Evolutionary conservation across 2,888 invertebrate genomes (phyloP), one percentile per base, ranked within the genome.

Genomic region (Sturmia bella): DNA sequence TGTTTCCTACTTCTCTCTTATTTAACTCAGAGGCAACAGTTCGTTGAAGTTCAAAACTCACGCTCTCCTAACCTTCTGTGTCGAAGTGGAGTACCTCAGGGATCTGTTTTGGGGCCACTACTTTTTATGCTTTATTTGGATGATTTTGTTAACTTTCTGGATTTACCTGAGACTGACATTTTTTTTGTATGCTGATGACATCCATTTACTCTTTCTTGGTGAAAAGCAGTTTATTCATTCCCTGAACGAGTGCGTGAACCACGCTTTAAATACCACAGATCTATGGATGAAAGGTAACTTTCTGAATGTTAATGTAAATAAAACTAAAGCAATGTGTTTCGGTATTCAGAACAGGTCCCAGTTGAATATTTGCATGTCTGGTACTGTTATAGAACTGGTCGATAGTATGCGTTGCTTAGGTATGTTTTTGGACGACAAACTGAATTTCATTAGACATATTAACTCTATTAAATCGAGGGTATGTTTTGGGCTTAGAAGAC

Each of bases 261-360:
- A 15, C 9, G 15, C 54, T 1, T 17, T 54, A 15, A 2, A 7
- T 11, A 43, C 3, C n/a, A 43, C 45, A 12, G 15, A 45, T 12
- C 1, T 17, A 13, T 59, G 59, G 41, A 41, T 59, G 41, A 21
- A n/a, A 1, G n/a, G 5, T 1, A 59, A 59, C 15, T 61, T 61
- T 11, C 15, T 61, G 15, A 9, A 24, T 11, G 11, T 61, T 1
- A 43, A 45, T 15, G 15, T 27, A 0, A 61, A 45, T 27, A 61
- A 61, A 27, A 32, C 63, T 11, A 63, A 63, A 17, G 45, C 45
- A 12, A 45, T 48, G 12, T 50, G 50, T 21, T 48, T 50, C 11
- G 21, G 50, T 19, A 1, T 21, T 1, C 50, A 21, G 50, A 19
- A 50, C 21, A 50, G 3, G 12, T 21, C 19, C n/a, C 11, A 21